Base-by-base conservation (phyloP, 2,797 vertebrate species). In the Margarornis squamiger region DNA sequence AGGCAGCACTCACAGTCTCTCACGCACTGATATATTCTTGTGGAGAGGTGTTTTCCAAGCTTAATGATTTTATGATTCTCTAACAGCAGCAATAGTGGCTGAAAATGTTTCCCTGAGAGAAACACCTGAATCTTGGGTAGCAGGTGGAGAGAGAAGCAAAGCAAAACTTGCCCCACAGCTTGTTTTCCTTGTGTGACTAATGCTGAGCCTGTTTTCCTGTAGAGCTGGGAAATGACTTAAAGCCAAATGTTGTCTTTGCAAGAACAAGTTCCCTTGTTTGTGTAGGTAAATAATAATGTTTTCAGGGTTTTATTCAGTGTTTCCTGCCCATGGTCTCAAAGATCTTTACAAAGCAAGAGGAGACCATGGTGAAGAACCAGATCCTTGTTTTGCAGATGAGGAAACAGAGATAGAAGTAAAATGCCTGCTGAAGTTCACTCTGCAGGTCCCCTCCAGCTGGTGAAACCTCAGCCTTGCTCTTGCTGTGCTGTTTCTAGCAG, bases 21-120 rank as follows among this genome's bases (percentile, higher is more conserved):
- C 81, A 30, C 0, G 0, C 14, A 15, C 12, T 62, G 32, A 3
- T 4, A 24, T 7, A 41, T 22, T 52, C 41, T 68, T 17, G 1
- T 12, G 12, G 12, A 45, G 45, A 59, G 22, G 3, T 74, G 5
- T 62, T 72, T 46, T 54, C 52, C 52, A 66, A 0, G 7, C 15
- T 32, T 54, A 36, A 32, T 55, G 26, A 27, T 55, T 51, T 57
- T 61, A 11, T 41, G 46, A 12, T 85, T 43, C 51, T 59, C 16
- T 11, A 59, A 34, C 12, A 82, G 34, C 8, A 68, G 24, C 23
- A 66, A 29, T 7, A 91, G n/a, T 4, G 22, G 43, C 39, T 86
- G 78, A 65, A 58, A 36, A 38, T 11, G 6, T 36, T 84, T 88
- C 19, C 54, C 32, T 43, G 26, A 26, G 36, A 71, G 58, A 82